Percentiles rank a stretch among this genome's conserved stretches.
Conservation (phyloP, 2,113 vertebrate species). For the Cebidichthys violaceus region DNA sequence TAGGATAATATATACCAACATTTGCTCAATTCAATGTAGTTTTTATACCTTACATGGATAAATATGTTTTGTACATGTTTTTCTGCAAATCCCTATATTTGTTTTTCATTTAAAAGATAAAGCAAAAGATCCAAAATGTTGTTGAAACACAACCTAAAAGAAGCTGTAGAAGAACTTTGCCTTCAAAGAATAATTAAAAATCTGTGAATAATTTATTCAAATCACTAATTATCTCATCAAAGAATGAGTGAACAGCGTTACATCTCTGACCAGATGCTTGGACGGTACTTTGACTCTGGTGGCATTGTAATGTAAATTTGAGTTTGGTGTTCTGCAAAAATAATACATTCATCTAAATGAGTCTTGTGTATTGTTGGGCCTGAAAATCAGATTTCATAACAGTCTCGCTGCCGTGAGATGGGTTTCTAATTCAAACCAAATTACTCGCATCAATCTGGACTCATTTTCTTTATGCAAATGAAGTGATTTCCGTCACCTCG, state of each 20-base stretch:
- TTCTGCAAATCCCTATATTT: background rate
- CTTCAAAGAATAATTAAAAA: no score
- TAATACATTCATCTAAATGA: background rate
- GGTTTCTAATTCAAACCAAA: conserved; percentile 40
- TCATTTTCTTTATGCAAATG: conserved; percentile 35
- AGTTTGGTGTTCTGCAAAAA: background rate
- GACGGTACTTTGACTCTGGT: background rate
- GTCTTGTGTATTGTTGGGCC: no score
- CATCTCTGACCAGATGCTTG: background rate
- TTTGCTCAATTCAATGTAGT: no score
- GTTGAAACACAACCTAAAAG: no score
- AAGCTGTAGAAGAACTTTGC: no score
- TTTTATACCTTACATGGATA: background rate
- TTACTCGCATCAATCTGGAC: conserved; percentile 47
- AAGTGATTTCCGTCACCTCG: conserved; percentile 19
- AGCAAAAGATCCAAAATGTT: background rate
- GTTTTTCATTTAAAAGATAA: background rate
- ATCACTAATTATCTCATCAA: no score
- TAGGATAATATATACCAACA: background rate
- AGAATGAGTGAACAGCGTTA: background rate
- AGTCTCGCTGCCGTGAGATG: background rate
- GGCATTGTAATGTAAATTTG: background rate
- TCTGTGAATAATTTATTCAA: no score
- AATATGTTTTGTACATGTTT: background rate
- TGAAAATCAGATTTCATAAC: conserved; percentile 19